Percentiles rank a stretch among this genome's conserved stretches.
Evolutionary conservation across 2,113 vertebrate genomes (phyloP).

Genomic region (Paracanthobrama guichenoti): DNA sequence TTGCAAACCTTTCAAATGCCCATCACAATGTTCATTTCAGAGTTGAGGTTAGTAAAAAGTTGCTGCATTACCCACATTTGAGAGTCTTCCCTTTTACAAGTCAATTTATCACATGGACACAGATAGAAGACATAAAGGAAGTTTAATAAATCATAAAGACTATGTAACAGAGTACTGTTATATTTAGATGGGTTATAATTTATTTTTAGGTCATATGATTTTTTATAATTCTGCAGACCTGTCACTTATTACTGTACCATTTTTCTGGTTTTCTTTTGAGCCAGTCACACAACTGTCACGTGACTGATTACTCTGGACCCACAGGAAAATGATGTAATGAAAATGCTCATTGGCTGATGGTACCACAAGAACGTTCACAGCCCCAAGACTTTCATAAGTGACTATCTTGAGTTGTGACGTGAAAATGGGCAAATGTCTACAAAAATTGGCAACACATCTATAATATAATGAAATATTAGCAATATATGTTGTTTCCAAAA

Average conservation of each 20-base stretch:
- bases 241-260: background rate
- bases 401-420: background rate
- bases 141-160: background rate
- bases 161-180: slow-evolving; percentile 8
- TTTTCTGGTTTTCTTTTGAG: background rate
- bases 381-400: background rate
- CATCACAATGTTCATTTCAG: slow-evolving; percentile 64
- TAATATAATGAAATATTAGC: background rate
- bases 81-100: background rate
- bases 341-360: background rate
- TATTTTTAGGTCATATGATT: slow-evolving; percentile 19
- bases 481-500: background rate
- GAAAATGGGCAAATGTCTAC: background rate
- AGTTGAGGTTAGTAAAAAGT: slow-evolving; percentile 67
- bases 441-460: background rate
- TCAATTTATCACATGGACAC: background rate
- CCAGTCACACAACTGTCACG: background rate
- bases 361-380: background rate
- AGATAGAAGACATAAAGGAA: background rate
- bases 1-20: slow-evolving; percentile 60
- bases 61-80: background rate
- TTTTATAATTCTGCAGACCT: background rate
- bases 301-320: background rate
- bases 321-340: background rate
- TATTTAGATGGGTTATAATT: background rate